Percentiles rank a stretch among this genome's conserved stretches.
These are phyloP conservation scores for Bathynomus jamesi DNA, from an alignment of 1,140 invertebrate genomes.

Conservation along the genomic window DNA sequence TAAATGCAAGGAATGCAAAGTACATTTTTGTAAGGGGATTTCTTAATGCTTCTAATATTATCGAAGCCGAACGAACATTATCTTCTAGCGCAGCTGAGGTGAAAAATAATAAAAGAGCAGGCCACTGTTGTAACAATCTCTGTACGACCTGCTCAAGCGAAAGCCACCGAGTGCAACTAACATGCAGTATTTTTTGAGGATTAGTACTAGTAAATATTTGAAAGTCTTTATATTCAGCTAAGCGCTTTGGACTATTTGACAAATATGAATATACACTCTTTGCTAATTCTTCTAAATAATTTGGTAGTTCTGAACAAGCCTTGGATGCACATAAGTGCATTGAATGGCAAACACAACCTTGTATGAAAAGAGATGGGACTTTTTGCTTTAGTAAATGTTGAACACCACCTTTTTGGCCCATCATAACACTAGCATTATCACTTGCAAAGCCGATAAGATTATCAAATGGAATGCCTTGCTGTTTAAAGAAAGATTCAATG, in stretches of 20 bases:
- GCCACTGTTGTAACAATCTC: constrained; percentile 31
- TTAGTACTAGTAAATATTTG: constrained; percentile 23
- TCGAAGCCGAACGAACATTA: constrained; percentile 13
- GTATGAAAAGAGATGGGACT: constrained; percentile 9
- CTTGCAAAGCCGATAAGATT: too few species aligned
- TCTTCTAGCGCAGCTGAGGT: constrained; percentile 18
- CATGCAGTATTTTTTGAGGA: too few species aligned
- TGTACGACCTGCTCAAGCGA: constrained; percentile 20
- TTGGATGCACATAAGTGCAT: too few species aligned
- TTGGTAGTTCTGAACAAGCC: too few species aligned
- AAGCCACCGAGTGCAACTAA: too few species aligned
- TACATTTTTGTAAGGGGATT: constrained; percentile 18
- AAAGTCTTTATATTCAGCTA: constrained; percentile 17
- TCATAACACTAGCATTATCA: constrained; percentile 26
- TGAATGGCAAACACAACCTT: too few species aligned
- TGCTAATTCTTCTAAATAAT: constrained; percentile 13
- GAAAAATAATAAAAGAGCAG: constrained; percentile 23
- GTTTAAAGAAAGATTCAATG: constrained; percentile 13
- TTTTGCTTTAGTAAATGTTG: constrained; percentile 14
- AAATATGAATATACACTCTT: constrained; percentile 3
- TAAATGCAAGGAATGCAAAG: constrained; percentile 22
- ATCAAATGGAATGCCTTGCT: constrained; percentile 19
- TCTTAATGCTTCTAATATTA: constrained; percentile 13
- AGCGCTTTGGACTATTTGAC: too few species aligned
- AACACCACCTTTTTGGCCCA: constrained; percentile 15